These are phyloP conservation scores for Caiman crocodilus DNA, from an alignment of 2,797 vertebrate genomes.

Conservation along the genomic window DNA sequence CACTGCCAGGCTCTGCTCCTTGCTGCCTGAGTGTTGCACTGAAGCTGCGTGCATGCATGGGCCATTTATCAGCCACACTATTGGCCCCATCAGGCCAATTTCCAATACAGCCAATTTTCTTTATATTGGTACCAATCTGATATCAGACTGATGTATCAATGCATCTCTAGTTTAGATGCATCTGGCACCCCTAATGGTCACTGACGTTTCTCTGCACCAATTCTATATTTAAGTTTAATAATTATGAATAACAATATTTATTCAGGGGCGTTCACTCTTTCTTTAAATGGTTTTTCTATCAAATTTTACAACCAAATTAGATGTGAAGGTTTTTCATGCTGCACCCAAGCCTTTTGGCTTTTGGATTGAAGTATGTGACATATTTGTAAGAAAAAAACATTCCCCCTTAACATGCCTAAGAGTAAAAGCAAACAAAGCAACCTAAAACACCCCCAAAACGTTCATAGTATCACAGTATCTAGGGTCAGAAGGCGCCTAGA, in stretches of 20 bases:
- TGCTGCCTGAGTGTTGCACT: too few species aligned
- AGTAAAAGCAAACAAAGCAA: constrained; percentile 53
- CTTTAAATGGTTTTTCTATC: neutral
- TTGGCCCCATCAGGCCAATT: too few species aligned
- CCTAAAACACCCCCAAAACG: neutral
- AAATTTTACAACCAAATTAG: neutral
- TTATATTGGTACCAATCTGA: too few species aligned
- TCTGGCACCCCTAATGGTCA: neutral
- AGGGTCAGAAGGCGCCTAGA: too few species aligned
- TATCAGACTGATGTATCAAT: too few species aligned
- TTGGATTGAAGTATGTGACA: constrained; percentile 26
- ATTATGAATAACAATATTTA: neutral
- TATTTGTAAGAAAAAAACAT: constrained; percentile 20
- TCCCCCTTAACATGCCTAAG: constrained; percentile 20
- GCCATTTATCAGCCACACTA: too few species aligned
- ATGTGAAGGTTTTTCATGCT: neutral
- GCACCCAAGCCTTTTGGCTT: neutral
- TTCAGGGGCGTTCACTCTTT: neutral
- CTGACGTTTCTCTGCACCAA: neutral
- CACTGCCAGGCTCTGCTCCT: too few species aligned
- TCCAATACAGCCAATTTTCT: too few species aligned
- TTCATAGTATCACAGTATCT: too few species aligned
- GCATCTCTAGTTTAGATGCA: too few species aligned
- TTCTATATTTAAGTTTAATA: neutral
- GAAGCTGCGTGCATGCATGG: too few species aligned